These are phyloP conservation scores for Zosterops pallidus DNA, from an alignment of 2,113 vertebrate species.

Conservation along the genomic window DNA sequence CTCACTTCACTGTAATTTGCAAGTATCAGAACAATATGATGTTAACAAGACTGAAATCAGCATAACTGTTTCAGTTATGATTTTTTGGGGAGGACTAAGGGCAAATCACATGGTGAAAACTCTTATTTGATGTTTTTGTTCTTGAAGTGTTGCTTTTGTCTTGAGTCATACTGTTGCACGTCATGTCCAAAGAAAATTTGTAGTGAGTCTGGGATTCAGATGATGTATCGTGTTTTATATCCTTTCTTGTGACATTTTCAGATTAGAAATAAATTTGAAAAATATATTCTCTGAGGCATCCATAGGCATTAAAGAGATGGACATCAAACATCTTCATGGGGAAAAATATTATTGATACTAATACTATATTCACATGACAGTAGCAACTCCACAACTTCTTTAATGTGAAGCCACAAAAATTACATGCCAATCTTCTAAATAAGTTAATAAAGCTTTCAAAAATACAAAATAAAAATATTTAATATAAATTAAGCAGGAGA, in stretches of 20 bases:
- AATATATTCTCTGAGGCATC: neutral
- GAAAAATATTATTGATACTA: neutral
- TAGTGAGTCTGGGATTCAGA: neutral
- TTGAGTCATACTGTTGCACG: neutral
- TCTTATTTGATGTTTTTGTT: neutral
- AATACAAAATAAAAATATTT: neutral
- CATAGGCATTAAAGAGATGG: neutral
- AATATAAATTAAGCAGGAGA: neutral
- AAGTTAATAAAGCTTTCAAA: neutral
- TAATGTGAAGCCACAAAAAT: neutral
- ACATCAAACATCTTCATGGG: neutral
- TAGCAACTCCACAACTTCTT: neutral
- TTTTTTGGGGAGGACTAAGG: neutral
- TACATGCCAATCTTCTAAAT: neutral
- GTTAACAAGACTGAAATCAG: neutral
- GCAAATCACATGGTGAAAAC: neutral
- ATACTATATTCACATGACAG: neutral
- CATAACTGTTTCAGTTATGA: neutral
- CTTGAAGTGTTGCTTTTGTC: neutral
- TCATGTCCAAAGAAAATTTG: neutral
- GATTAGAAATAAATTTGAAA: neutral
- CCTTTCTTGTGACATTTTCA: neutral
- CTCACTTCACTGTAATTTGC: neutral
- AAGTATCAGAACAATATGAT: neutral
- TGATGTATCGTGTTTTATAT: rapidly evolving